Evolutionary conservation across 2,113 vertebrate genomes (phyloP).

Genomic region (Antennarius striatus): DNA sequence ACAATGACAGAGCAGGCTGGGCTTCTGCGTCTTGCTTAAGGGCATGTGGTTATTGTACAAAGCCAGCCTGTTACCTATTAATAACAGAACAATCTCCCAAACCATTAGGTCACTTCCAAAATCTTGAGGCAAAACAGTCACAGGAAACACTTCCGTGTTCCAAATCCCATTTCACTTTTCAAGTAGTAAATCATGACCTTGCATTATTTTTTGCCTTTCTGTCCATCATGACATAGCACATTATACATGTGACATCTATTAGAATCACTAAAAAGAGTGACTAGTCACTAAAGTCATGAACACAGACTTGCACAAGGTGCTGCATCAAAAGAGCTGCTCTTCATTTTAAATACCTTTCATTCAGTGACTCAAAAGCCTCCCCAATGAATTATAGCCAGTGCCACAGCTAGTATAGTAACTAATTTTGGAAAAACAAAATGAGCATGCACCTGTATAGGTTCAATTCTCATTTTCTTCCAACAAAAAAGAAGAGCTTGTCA

Average conservation of each 20-base stretch:
- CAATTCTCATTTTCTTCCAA: neutral
- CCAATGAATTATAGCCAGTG: neutral
- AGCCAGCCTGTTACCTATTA: constrained; percentile 49
- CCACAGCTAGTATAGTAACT: constrained; percentile 8
- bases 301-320: neutral
- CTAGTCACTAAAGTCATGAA: constrained; percentile 1
- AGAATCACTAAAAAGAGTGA: neutral
- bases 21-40: constrained; percentile 38
- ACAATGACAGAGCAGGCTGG: constrained; percentile 52
- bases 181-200: neutral
- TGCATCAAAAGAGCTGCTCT: constrained; percentile 6
- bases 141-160: neutral
- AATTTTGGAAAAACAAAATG: constrained; percentile 3
- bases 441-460: constrained; percentile 11
- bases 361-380: constrained; percentile 4
- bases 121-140: constrained; percentile 7
- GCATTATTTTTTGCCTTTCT: no score
- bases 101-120: constrained; percentile 17
- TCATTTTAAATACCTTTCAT: constrained; percentile 9
- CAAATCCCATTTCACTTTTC: constrained; percentile 10
- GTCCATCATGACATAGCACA: no score
- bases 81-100: constrained; percentile 44
- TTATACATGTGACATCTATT: neutral
- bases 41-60: constrained; percentile 42
- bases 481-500: constrained; percentile 4